Evolutionary conservation across 2,888 invertebrate genomes (phyloP).

Genomic region (Polymixis lichenea): DNA sequence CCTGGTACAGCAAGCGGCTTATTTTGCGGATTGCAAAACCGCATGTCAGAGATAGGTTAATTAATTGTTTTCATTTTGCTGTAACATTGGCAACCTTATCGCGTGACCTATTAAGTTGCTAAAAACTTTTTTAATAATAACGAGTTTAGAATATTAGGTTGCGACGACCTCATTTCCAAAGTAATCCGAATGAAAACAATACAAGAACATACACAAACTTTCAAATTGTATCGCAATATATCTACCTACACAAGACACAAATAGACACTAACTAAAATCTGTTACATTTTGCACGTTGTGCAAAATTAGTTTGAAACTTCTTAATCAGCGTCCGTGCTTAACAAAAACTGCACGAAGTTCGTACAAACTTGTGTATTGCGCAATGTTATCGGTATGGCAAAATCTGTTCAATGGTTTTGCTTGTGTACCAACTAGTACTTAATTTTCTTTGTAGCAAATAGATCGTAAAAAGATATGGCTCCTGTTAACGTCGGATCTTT

Average conservation of each 20-base stretch:
- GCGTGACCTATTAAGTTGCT: not conserved
- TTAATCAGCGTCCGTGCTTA: slow-evolving; percentile 53
- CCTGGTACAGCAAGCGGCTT: slow-evolving; percentile 44
- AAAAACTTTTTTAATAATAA: not conserved
- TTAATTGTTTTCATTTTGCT: slow-evolving; percentile 11
- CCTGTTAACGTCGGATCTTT: slow-evolving; percentile 18
- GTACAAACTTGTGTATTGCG: slow-evolving; percentile 59
- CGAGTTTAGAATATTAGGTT: not conserved
- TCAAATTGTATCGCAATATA: slow-evolving; percentile 34
- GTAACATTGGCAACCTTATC: not conserved
- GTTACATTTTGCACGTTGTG: slow-evolving; percentile 57
- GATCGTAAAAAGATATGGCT: slow-evolving; percentile 50
- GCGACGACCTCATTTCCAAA: not conserved
- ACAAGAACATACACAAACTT: slow-evolving; percentile 21
- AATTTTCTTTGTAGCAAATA: slow-evolving; percentile 49
- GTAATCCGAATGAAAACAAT: slow-evolving; percentile 7
- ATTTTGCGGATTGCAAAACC: not conserved
- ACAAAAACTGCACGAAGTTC: slow-evolving; percentile 61
- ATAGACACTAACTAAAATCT: slow-evolving; percentile 45
- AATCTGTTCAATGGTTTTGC: slow-evolving; percentile 56
- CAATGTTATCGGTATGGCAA: slow-evolving; percentile 60
- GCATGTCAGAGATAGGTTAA: not conserved
- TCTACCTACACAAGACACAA: slow-evolving; percentile 29
- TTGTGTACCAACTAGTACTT: slow-evolving; percentile 17
- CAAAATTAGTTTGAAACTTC: slow-evolving; percentile 64